These are phyloP conservation scores for Boulengeromyrus knoepffleri DNA, from an alignment of 2,113 vertebrate genomes.

Conservation along the genomic window DNA sequence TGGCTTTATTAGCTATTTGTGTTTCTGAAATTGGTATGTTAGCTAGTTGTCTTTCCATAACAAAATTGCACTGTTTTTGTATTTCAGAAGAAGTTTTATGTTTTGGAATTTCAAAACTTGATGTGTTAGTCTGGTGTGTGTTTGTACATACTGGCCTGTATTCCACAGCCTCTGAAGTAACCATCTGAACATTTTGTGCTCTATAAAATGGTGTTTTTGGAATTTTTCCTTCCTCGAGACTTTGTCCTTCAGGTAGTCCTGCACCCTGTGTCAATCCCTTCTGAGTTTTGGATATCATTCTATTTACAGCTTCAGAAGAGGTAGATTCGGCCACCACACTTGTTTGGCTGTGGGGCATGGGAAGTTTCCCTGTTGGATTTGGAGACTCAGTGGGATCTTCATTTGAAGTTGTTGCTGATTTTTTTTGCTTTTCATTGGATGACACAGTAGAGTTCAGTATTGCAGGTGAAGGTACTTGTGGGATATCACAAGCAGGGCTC, in stretches of 20 bases:
- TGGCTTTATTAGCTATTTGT: slow-evolving; percentile 18
- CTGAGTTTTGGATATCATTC: slow-evolving; percentile 19
- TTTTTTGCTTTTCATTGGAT: slow-evolving; percentile 21
- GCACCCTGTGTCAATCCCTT: not conserved
- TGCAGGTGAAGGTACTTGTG: slow-evolving; percentile 17
- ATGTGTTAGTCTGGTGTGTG: slow-evolving; percentile 32
- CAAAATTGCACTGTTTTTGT: not conserved
- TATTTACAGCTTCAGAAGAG: slow-evolving; percentile 29
- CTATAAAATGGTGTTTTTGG: slow-evolving; percentile 3
- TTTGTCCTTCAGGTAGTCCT: slow-evolving; percentile 23
- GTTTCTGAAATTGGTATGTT: slow-evolving; percentile 32
- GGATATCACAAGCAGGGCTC: slow-evolving; percentile 24
- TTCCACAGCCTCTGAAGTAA: slow-evolving; percentile 15
- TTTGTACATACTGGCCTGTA: slow-evolving; percentile 15
- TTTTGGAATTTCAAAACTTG: slow-evolving; percentile 26
- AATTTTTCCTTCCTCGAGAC: not conserved
- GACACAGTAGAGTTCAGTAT: slow-evolving; percentile 24
- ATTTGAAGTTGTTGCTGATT: slow-evolving; percentile 4
- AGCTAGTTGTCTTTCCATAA: not conserved
- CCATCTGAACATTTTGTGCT: not conserved
- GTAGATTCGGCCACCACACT: slow-evolving; percentile 39
- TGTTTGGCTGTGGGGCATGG: slow-evolving; percentile 11
- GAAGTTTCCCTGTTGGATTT: slow-evolving; percentile 14
- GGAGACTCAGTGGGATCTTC: not conserved
- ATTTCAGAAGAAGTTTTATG: slow-evolving; percentile 19